These are phyloP conservation scores for Cheilosia scutellata DNA, from an alignment of 2,888 invertebrate species.

Conservation along the genomic window DNA sequence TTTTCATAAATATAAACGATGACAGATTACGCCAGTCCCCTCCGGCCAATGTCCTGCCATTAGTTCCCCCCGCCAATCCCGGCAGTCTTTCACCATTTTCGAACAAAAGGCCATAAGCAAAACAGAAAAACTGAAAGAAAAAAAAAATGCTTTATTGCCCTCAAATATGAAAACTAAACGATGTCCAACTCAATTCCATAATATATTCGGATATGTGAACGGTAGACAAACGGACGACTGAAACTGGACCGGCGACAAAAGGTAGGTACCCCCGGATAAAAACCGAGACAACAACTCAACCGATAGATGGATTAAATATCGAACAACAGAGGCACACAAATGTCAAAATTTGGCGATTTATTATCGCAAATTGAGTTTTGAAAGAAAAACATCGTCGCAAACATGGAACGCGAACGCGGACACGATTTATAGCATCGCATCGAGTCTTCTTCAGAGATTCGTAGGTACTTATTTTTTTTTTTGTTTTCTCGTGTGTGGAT, in stretches of 20 bases:
- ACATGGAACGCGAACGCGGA: constrained; percentile 51
- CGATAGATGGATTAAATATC: constrained; percentile 73
- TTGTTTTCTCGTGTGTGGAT: constrained; percentile 21
- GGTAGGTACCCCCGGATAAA: constrained; percentile 4
- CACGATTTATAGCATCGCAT: constrained; percentile 62
- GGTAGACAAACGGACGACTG: constrained; percentile 68
- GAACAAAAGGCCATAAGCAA: not conserved
- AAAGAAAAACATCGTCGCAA: constrained; percentile 67
- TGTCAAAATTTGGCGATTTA: constrained; percentile 76
- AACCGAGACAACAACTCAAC: constrained; percentile 44
- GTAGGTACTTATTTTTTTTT: constrained; percentile 7
- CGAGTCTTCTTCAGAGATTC: constrained; percentile 32
- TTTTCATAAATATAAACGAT: constrained; percentile 17
- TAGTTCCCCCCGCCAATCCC: not conserved
- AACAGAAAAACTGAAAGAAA: no score
- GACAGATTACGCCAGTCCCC: not conserved
- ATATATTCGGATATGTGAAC: constrained; percentile 62
- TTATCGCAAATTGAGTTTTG: constrained; percentile 75
- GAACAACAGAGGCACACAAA: constrained; percentile 67
- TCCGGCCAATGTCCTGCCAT: not conserved
- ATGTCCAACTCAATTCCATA: constrained; percentile 59
- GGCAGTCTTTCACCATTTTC: not conserved
- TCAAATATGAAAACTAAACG: constrained; percentile 62
- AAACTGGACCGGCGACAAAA: constrained; percentile 49
- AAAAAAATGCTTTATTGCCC: constrained; percentile 52